Conservation (phyloP, 2,888 invertebrate species). For the Parnassius mnemosyne region DNA sequence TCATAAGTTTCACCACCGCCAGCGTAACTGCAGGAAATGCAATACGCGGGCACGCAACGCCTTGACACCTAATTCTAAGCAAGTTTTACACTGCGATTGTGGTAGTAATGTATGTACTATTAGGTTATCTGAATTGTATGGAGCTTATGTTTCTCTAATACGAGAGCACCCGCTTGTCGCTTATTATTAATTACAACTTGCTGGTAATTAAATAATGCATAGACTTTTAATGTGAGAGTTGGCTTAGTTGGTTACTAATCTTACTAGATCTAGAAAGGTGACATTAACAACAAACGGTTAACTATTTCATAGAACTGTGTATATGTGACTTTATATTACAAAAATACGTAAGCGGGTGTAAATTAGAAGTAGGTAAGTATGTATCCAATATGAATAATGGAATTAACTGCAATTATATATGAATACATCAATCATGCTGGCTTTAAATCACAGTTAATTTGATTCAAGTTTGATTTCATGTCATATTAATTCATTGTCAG, state of each 20-base stretch:
- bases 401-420: slow-evolving; percentile 9
- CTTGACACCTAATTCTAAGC: slow-evolving; percentile 31
- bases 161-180: too few species aligned
- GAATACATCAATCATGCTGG: slow-evolving; percentile 8
- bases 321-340: neutral
- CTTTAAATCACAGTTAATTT: slow-evolving; percentile 6
- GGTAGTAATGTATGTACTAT: too few species aligned
- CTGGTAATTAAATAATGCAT: too few species aligned
- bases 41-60: slow-evolving; percentile 52
- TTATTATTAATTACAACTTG: too few species aligned
- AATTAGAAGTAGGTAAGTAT: slow-evolving; percentile 14
- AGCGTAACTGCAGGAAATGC: slow-evolving; percentile 56
- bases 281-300: too few species aligned
- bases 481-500: neutral
- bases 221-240: too few species aligned
- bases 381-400: slow-evolving; percentile 22
- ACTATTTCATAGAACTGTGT: too few species aligned
- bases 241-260: too few species aligned
- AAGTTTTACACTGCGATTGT: slow-evolving; percentile 1
- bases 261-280: too few species aligned
- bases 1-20: slow-evolving; percentile 69
- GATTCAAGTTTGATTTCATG: slow-evolving; percentile 5
- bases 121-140: too few species aligned
- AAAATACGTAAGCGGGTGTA: neutral
- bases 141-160: too few species aligned